These are phyloP conservation scores for Morone chrysops DNA, from an alignment of 2,113 vertebrate genomes.

Conservation along the genomic window DNA sequence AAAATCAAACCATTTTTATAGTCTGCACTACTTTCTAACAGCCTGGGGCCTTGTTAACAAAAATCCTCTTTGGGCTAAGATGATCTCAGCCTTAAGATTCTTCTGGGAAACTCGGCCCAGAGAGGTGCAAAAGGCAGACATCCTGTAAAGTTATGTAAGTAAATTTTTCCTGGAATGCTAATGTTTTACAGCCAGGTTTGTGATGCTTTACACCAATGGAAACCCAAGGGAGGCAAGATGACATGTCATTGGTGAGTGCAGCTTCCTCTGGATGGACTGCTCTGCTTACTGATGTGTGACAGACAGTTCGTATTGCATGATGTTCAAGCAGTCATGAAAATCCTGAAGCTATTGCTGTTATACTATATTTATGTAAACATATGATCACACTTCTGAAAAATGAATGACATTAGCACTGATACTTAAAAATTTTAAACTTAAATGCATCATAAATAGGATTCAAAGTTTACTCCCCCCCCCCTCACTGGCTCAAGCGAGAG, in stretches of 20 bases:
- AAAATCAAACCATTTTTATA: conserved; percentile 10
- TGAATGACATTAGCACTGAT: too few species aligned
- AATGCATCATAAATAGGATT: too few species aligned
- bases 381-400: too few species aligned
- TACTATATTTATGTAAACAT: too few species aligned
- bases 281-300: neutral
- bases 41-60: neutral
- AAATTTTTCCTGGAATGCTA: neutral
- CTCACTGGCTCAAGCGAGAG: too few species aligned
- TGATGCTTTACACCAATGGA: neutral
- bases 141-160: neutral
- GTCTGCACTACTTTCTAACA: neutral
- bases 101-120: neutral
- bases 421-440: too few species aligned
- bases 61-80: neutral
- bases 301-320: neutral
- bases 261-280: neutral
- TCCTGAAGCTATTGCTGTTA: neutral
- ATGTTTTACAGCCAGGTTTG: neutral
- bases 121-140: neutral
- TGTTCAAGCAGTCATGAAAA: neutral
- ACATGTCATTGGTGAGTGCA: neutral
- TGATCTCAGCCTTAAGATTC: neutral
- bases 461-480: too few species aligned
- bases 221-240: neutral